Evolutionary conservation across 1,140 invertebrate species (phyloP), one percentile per base, ranked within the genome.

Genomic region (Drosophila ananassae): DNA sequence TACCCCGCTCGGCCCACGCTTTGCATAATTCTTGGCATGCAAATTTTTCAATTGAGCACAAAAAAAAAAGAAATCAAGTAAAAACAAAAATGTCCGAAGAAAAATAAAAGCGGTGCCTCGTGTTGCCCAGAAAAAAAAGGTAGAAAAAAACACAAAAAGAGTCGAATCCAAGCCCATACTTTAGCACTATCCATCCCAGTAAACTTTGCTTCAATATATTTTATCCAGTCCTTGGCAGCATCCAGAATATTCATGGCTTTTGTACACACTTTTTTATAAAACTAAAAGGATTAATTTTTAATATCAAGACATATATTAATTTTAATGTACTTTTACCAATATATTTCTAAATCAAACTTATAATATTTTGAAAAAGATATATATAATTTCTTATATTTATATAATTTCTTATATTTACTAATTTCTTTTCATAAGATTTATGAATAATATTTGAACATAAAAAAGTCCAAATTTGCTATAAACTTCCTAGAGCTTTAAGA

Each of bases 1-100:
- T 60, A 30, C 41, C 21, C 9, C 6, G 8, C 32, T 48, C 55
- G 13, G 39, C 37, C 59, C 44, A 73, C 59, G 67, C 73, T 85
- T 77, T 85, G 81, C 81, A 84, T 84, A 84, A 77, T 84, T 85
- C 77, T 81, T 77, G 73, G 81, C 81, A 85, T 85, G 81, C 81
- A 85, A 85, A 85, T 85, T 85, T 85, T 85, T 85, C 81, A 85
- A 85, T 85, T 85, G 81, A 85, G 56, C 61, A 74, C 57, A 62
- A 74, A 77, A 37, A 34, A 34, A 37, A 3, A 1, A 74, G 77
- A 77, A 84, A 80, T 80, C 83, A 85, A 77, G 67, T 73, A 84
- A 84, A 78, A 84, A 83, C 59, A 73, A 79, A 68, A 79, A 66
- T 64, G 79, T 61, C 71, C 71, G 66, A 59, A 68, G 66, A 61